Conservation (phyloP, 2,113 vertebrate species). For the Lepus europaeus region DNA sequence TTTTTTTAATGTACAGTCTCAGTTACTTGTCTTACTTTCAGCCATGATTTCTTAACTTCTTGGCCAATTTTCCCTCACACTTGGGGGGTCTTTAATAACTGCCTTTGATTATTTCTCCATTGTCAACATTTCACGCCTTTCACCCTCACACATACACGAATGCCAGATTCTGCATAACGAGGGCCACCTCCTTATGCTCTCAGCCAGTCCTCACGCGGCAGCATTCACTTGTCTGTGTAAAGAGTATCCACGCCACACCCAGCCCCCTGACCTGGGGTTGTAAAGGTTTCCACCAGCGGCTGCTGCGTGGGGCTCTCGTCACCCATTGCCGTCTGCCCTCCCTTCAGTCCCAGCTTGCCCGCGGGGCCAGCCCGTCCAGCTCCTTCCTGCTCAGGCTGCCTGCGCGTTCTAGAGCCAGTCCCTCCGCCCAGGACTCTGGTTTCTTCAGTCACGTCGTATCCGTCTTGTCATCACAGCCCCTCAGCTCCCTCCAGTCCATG, state of each 20-base stretch:
- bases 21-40: slow-evolving; percentile 28
- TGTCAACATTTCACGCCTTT: background rate
- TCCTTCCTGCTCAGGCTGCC: background rate
- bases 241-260: background rate
- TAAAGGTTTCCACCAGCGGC: background rate
- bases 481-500: background rate
- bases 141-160: background rate
- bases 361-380: background rate
- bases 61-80: background rate
- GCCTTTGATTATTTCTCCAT: background rate
- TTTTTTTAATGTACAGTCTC: background rate
- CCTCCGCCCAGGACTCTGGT: background rate
- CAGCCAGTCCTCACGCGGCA: background rate
- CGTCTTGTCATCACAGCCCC: background rate
- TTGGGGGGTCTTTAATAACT: background rate
- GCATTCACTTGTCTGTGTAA: background rate
- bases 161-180: background rate
- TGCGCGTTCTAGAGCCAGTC: background rate
- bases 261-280: background rate
- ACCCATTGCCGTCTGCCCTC: background rate
- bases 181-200: background rate
- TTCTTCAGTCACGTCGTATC: background rate
- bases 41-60: background rate
- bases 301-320: background rate
- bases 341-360: too few relatives aligned